These are phyloP conservation scores for Euura saliciscinereae DNA, from an alignment of 1,140 invertebrate genomes.

Conservation along the genomic window DNA sequence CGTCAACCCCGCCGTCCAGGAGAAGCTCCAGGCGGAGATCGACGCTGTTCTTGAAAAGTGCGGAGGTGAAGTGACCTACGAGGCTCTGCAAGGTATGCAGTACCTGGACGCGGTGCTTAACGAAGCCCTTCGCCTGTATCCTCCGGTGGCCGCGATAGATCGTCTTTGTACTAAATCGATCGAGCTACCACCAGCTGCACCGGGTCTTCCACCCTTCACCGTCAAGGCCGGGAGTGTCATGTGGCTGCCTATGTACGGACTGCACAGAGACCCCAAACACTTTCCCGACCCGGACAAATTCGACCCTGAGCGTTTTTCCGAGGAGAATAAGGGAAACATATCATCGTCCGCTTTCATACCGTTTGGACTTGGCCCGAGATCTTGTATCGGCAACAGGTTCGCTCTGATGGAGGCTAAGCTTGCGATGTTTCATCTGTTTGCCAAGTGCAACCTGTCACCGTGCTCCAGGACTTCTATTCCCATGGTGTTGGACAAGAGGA, in stretches of 20 bases:
- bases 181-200: constrained; percentile 41
- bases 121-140: constrained; percentile 66
- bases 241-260: constrained; percentile 55
- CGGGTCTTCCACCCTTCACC: constrained; percentile 28
- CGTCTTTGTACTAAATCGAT: constrained; percentile 62
- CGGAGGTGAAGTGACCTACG: constrained; percentile 50
- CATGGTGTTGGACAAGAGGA: constrained; percentile 30
- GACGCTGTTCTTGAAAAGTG: constrained; percentile 47
- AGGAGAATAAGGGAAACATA: constrained; percentile 47
- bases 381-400: constrained; percentile 66
- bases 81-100: constrained; percentile 47
- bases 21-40: constrained; percentile 64
- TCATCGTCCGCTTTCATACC: constrained; percentile 60
- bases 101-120: constrained; percentile 61
- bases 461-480: constrained; percentile 44
- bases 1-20: constrained; percentile 62
- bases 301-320: constrained; percentile 60
- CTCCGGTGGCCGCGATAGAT: constrained; percentile 58
- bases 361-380: constrained; percentile 66
- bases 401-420: constrained; percentile 64
- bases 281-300: constrained; percentile 68
- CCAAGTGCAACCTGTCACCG: constrained; percentile 60
- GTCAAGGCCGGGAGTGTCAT: constrained; percentile 53
- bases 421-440: constrained; percentile 58
- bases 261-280: constrained; percentile 66